These are phyloP conservation scores for Neomorphus geoffroyi DNA, from an alignment of 2,797 vertebrate genomes.

Conservation along the genomic window DNA sequence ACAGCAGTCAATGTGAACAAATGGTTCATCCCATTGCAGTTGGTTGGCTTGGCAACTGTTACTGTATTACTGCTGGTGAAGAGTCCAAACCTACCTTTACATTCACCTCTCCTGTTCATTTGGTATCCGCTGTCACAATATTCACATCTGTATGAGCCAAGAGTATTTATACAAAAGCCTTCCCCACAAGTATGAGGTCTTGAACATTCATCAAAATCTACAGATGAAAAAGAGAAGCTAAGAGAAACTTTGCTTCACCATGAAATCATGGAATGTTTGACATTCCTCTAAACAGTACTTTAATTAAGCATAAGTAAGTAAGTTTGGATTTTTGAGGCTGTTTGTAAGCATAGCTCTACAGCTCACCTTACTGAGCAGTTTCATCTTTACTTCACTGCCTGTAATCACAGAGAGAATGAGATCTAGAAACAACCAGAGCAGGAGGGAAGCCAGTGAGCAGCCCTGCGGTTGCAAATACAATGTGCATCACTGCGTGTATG, in stretches of 20 bases:
- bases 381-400: background rate
- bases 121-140: constrained; percentile 82
- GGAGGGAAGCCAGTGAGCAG: background rate
- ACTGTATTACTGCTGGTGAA: background rate
- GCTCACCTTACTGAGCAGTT: background rate
- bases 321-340: background rate
- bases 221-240: background rate
- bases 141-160: constrained; percentile 81
- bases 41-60: background rate
- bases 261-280: background rate
- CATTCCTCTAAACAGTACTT: background rate
- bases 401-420: background rate
- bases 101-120: constrained; percentile 77
- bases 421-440: background rate
- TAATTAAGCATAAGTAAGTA: background rate
- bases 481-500: rapidly evolving
- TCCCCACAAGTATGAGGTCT: constrained; percentile 77
- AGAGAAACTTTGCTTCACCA: background rate
- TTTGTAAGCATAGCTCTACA: background rate
- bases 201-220: constrained; percentile 85
- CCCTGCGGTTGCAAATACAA: background rate
- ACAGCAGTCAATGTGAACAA: background rate
- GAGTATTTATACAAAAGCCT: constrained; percentile 80
- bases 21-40: background rate
- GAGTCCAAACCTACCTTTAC: constrained; percentile 76